Evolutionary conservation across 2,113 vertebrate genomes (phyloP).

Genomic region (Eupsittula cactorum): DNA sequence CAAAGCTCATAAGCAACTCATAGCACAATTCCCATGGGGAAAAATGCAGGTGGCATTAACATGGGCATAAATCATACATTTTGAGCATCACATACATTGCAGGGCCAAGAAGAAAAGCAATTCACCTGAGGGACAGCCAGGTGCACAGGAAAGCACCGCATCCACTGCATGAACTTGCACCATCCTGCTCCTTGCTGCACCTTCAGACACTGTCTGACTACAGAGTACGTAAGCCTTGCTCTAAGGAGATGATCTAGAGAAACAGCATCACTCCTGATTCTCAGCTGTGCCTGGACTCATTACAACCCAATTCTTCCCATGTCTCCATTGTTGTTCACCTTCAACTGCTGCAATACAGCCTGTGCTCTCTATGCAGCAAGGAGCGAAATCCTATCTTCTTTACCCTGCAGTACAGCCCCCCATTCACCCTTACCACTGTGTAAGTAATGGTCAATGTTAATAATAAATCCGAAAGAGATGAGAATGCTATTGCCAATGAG

Average conservation of each 20-base stretch:
- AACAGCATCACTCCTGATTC: neutral
- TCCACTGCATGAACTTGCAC: neutral
- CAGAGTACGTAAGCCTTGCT: fast-evolving
- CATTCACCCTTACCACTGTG: neutral
- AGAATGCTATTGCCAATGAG: neutral
- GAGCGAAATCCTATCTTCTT: neutral
- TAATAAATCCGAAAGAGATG: neutral
- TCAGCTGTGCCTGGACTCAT: neutral
- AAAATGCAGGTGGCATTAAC: neutral
- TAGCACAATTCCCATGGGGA: neutral
- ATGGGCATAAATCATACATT: neutral
- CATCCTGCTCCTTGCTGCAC: neutral
- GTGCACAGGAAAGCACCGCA: neutral
- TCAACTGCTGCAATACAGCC: neutral
- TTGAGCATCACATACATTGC: neutral
- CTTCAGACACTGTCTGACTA: neutral
- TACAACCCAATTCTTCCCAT: neutral
- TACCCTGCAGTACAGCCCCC: neutral
- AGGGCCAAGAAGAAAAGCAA: neutral
- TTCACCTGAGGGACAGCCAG: neutral
- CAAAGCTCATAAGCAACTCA: neutral
- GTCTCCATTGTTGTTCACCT: neutral
- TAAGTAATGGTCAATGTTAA: neutral
- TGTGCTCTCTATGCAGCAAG: fast-evolving
- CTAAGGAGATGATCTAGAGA: neutral